Conservation (phyloP, 1,140 invertebrate genomes). For the Metopolophium dirhodum region DNA sequence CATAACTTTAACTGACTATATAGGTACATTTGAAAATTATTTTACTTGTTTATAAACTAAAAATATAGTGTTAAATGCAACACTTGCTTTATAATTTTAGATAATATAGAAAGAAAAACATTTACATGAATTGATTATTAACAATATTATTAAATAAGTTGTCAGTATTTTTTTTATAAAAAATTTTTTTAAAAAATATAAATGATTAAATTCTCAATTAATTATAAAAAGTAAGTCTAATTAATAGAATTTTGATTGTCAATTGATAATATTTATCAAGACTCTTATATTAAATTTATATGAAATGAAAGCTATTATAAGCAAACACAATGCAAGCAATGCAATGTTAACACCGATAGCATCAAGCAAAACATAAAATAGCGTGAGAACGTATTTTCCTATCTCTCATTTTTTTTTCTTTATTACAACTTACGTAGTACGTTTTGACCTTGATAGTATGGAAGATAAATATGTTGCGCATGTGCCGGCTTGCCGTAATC, state of each 20-base stretch:
- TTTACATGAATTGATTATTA: not conserved
- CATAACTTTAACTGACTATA: not conserved
- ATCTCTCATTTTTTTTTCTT: slow-evolving; percentile 15
- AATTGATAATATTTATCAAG: not conserved
- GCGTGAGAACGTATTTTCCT: not conserved
- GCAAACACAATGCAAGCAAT: slow-evolving; percentile 6
- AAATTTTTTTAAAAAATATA: not conserved
- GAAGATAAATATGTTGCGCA: slow-evolving; percentile 80
- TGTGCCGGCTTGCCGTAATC: slow-evolving; percentile 74
- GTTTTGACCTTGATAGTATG: slow-evolving; percentile 80
- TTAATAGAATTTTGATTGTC: not conserved
- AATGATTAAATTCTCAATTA: not conserved
- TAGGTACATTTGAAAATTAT: no score
- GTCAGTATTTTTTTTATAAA: not conserved
- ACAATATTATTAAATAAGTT: not conserved
- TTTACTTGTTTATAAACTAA: no score
- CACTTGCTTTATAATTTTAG: no score
- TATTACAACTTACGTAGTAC: slow-evolving; percentile 75
- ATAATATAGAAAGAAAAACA: not conserved
- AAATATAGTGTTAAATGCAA: no score
- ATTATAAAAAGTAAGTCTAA: not conserved
- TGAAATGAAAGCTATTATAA: slow-evolving; percentile 23
- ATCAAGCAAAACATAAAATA: slow-evolving; percentile 13
- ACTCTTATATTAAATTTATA: not conserved
- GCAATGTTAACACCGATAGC: not conserved